Conservation (phyloP, 1,140 invertebrate genomes). For the Magallana ariakensis region DNA sequence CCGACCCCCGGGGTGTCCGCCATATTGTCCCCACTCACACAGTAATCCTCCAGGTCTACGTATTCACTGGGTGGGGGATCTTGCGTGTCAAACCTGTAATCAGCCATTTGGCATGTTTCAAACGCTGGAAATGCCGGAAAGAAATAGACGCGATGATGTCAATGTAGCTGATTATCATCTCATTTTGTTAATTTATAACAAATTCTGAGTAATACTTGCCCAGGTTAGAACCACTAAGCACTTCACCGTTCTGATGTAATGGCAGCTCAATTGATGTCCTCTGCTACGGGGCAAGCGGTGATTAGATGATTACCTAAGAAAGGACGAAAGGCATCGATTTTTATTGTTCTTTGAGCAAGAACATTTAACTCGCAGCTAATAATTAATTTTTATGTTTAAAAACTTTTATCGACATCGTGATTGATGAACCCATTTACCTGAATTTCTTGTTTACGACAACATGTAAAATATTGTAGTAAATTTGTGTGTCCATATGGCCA, state of each 20-base stretch:
- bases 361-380: not conserved
- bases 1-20: conserved; percentile 82
- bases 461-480: not conserved
- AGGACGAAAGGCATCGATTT: not conserved
- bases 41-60: conserved; percentile 47
- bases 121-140: conserved; percentile 9
- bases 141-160: conserved; percentile 15
- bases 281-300: not conserved
- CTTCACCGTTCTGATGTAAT: not conserved
- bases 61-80: not conserved
- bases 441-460: too few species aligned
- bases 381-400: too few species aligned
- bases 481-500: not conserved
- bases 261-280: conserved; percentile 18
- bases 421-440: too few species aligned
- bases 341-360: not conserved
- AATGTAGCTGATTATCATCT: conserved; percentile 23
- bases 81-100: not conserved
- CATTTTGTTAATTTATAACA: conserved; percentile 39
- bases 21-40: conserved; percentile 69
- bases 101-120: conserved; percentile 25
- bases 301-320: conserved; percentile 16
- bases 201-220: conserved; percentile 18
- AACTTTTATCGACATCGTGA: too few species aligned
- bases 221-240: not conserved